Evolutionary conservation across 1,140 invertebrate species (phyloP).

Genomic region (Temnothorax longispinosus): DNA sequence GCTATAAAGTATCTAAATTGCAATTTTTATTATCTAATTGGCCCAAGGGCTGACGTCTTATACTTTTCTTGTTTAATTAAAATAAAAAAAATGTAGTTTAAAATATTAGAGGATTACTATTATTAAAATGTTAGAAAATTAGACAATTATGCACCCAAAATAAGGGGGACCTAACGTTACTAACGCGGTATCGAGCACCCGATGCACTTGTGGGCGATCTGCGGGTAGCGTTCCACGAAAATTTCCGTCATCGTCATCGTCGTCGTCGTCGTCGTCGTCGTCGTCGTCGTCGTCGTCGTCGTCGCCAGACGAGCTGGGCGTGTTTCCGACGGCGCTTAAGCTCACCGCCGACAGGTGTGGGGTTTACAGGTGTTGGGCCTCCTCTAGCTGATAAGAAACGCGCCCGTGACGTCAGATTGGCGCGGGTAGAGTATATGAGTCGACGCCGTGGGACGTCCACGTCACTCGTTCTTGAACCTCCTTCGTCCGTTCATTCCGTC

Average conservation of each 20-base stretch:
- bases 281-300: slow-evolving; percentile 1
- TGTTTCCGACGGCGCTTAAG: slow-evolving; percentile 66
- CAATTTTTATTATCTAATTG: not conserved
- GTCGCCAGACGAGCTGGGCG: slow-evolving; percentile 57
- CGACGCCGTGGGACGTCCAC: slow-evolving; percentile 80
- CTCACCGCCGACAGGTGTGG: slow-evolving; percentile 64
- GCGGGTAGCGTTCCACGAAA: slow-evolving; percentile 5
- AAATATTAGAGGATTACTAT: not conserved
- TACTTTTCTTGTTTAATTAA: not conserved
- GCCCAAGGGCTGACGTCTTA: not conserved
- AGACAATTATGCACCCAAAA: not conserved
- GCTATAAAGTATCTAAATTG: not conserved
- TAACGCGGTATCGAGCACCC: not conserved
- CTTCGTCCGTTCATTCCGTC: slow-evolving; percentile 74
- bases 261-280: not conserved
- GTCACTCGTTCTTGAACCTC: slow-evolving; percentile 83
- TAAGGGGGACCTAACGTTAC: not conserved
- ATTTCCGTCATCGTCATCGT: slow-evolving; percentile 21
- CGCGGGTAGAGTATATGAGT: slow-evolving; percentile 84
- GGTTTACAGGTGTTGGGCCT: slow-evolving; percentile 75
- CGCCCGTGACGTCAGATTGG: slow-evolving; percentile 84
- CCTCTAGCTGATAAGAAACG: slow-evolving; percentile 81
- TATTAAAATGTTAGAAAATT: not conserved
- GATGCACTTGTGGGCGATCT: not conserved
- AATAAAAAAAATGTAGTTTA: not conserved